Evolutionary conservation across 2,797 vertebrate genomes (phyloP).

Genomic region (Anguilla obscura): DNA sequence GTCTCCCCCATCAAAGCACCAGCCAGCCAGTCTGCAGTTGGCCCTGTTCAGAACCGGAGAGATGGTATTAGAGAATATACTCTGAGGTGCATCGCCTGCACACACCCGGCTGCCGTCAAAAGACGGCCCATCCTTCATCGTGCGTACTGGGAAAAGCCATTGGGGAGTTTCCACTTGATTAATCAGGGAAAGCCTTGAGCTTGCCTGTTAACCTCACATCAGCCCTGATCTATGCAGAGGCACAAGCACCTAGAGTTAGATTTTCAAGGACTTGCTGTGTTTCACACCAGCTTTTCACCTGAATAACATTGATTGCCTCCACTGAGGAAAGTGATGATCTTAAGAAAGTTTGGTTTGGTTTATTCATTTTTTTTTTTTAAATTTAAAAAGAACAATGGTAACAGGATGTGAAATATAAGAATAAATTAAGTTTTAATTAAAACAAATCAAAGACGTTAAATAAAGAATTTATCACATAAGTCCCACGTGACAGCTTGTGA

Average conservation of each 20-base stretch:
- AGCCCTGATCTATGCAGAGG: constrained; percentile 28
- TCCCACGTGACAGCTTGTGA: neutral
- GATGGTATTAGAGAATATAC: constrained; percentile 27
- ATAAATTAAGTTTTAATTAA: neutral
- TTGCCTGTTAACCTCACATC: constrained; percentile 26
- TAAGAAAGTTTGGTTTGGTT: neutral
- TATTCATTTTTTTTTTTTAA: neutral
- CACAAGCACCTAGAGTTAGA: constrained; percentile 27
- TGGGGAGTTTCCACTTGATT: constrained; percentile 42
- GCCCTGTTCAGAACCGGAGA: constrained; percentile 18
- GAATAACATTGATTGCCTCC: constrained; percentile 1
- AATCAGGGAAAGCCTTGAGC: constrained; percentile 43
- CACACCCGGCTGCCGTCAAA: constrained; percentile 17
- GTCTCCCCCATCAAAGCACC: constrained; percentile 25
- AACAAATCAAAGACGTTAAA: neutral
- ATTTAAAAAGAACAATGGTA: neutral
- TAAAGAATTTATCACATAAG: neutral
- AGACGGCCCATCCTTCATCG: constrained; percentile 44
- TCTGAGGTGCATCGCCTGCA: neutral
- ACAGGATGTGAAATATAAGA: neutral
- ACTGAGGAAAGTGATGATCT: neutral
- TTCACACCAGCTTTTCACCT: neutral
- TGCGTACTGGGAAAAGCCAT: constrained; percentile 37
- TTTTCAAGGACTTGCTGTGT: constrained; percentile 23
- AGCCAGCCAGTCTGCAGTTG: constrained; percentile 15